Evolutionary conservation across 2,113 vertebrate species (phyloP).

Genomic region (Acanthisitta chloris): DNA sequence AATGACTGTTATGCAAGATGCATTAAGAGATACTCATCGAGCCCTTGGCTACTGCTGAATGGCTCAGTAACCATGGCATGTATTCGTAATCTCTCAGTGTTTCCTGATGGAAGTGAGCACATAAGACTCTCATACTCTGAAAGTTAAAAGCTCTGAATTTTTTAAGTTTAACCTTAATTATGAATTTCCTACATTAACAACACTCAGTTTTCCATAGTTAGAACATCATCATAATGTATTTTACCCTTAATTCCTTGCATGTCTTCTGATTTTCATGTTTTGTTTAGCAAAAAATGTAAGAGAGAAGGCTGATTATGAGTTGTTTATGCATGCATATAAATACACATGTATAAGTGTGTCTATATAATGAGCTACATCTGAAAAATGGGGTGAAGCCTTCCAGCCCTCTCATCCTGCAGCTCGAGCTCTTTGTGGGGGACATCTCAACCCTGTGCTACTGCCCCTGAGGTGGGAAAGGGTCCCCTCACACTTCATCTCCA

Average conservation of each 20-base stretch:
- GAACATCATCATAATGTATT: neutral
- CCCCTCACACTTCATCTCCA: fast-evolving
- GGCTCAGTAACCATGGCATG: conserved; percentile 16
- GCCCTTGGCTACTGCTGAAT: conserved; percentile 19
- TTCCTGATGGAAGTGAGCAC: neutral
- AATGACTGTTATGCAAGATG: conserved; percentile 32
- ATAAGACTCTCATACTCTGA: neutral
- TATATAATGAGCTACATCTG: neutral
- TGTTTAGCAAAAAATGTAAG: neutral
- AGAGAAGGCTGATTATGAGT: neutral
- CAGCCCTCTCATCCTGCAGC: neutral
- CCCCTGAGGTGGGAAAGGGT: neutral
- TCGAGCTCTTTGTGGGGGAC: neutral
- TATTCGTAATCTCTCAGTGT: neutral
- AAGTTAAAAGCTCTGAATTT: neutral
- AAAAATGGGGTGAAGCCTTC: neutral
- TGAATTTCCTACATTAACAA: neutral
- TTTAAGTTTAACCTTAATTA: neutral
- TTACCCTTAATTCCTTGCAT: neutral
- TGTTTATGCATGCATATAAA: neutral
- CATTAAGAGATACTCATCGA: neutral
- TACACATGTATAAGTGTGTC: neutral
- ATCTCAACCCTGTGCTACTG: fast-evolving
- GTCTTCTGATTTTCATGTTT: neutral
- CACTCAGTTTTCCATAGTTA: neutral